These are phyloP conservation scores for Drosophila serrata DNA, from an alignment of 1,140 invertebrate species.

Conservation along the genomic window DNA sequence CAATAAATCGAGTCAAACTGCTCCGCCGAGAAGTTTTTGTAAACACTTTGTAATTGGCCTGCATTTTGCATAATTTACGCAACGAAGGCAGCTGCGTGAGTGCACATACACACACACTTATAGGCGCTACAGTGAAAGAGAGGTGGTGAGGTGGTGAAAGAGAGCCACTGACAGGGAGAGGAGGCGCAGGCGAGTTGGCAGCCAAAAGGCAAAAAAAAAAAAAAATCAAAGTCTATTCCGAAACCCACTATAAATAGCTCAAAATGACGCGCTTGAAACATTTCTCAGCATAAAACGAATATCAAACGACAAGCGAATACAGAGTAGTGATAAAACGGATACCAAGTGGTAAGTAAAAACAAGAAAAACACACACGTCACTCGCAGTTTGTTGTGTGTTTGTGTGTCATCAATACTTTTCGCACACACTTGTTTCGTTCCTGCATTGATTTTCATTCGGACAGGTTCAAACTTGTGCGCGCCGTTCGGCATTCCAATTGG, in stretches of 20 bases:
- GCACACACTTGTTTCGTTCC: conserved; percentile 69
- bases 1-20: background rate
- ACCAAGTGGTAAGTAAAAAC: conserved; percentile 44
- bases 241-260: conserved; percentile 67
- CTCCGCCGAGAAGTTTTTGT: conserved; percentile 15
- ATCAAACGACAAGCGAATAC: conserved; percentile 37
- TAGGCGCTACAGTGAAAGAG: conserved; percentile 6
- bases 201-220: conserved; percentile 39
- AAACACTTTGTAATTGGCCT: conserved; percentile 35
- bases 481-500: conserved; percentile 64
- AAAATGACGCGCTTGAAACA: conserved; percentile 83
- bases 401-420: conserved; percentile 57
- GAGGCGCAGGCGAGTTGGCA: conserved; percentile 61
- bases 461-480: conserved; percentile 43
- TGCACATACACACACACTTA: conserved; percentile 22
- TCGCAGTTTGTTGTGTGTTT: conserved; percentile 26
- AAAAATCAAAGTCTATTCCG: conserved; percentile 74
- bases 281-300: conserved; percentile 50
- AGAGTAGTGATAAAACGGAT: conserved; percentile 19
- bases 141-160: conserved; percentile 20
- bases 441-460: conserved; percentile 70
- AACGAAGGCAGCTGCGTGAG: conserved; percentile 62
- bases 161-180: conserved; percentile 15
- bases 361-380: conserved; percentile 28
- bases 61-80: conserved; percentile 69